phyloP scores from a whole-genome alignment of 1,140 invertebrate species.

The Drosophila nikananu region DNA sequence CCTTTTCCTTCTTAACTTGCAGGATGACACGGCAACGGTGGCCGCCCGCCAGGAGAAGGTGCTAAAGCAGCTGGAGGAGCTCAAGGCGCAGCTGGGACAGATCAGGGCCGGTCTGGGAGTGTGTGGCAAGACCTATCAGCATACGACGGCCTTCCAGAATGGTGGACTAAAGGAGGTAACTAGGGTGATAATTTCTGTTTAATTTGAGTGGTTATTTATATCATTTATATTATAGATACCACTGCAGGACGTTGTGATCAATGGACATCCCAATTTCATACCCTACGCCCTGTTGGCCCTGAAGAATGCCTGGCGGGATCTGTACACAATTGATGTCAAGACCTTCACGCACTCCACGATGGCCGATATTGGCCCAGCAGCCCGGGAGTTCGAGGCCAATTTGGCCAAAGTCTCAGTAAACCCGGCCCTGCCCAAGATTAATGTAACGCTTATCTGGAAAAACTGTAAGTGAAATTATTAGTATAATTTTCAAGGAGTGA shows the following conservation, averaged over 20 bases:
- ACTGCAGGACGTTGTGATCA: constrained; percentile 81
- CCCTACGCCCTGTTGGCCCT: constrained; percentile 80
- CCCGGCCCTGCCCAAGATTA: constrained; percentile 68
- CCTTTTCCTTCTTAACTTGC: constrained; percentile 26
- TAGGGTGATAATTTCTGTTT: background rate
- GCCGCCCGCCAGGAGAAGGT: constrained; percentile 71
- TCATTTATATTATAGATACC: constrained; percentile 51
- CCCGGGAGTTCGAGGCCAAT: constrained; percentile 72
- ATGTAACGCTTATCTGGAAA: constrained; percentile 82
- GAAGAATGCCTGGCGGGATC: constrained; percentile 79
- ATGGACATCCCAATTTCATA: constrained; percentile 84
- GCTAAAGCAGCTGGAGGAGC: constrained; percentile 74
- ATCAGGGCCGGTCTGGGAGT: constrained; percentile 71
- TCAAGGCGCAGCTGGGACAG: constrained; percentile 68
- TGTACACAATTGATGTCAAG: constrained; percentile 79
- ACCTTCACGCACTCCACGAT: constrained; percentile 82
- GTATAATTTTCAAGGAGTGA: background rate
- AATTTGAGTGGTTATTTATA: background rate
- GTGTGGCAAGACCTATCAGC: constrained; percentile 69
- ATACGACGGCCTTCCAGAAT: constrained; percentile 63
- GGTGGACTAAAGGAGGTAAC: constrained; percentile 74
- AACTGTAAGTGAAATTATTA: constrained; percentile 61
- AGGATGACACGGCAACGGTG: constrained; percentile 58
- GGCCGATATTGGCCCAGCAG: constrained; percentile 74
- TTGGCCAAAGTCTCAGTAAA: constrained; percentile 60